Percentiles rank a stretch among this genome's conserved stretches.
Evolutionary conservation across 1,140 invertebrate species (phyloP).

Genomic region (Cyrtorhinus lividipennis): DNA sequence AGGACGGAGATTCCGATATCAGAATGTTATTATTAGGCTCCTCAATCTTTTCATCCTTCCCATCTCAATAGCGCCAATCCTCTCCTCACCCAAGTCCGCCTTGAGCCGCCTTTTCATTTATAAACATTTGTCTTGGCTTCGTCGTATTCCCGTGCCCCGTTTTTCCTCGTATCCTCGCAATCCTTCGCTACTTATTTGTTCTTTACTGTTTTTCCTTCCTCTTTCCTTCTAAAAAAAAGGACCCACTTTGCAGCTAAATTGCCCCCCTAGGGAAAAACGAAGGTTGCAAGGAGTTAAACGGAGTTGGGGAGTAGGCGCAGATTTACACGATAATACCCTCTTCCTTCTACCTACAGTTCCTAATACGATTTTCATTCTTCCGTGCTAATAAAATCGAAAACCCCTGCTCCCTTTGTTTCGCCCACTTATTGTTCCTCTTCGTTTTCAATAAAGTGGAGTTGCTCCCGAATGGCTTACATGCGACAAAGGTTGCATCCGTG

Average conservation of each 20-base stretch:
- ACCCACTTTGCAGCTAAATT: conserved; percentile 5
- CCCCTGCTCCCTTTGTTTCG: too few relatives aligned
- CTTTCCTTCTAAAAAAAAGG: too few relatives aligned
- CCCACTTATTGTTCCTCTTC: too few relatives aligned
- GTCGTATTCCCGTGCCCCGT: not conserved
- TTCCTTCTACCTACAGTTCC: not conserved
- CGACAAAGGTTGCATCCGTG: too few relatives aligned
- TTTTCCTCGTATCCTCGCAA: too few relatives aligned
- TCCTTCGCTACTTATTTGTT: not conserved
- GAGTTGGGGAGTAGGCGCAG: too few relatives aligned
- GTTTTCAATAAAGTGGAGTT: too few relatives aligned
- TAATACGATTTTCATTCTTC: not conserved
- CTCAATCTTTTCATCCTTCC: not conserved
- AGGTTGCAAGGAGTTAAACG: not conserved
- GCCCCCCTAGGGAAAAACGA: not conserved
- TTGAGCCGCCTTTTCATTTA: conserved; percentile 4
- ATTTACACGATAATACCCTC: not conserved
- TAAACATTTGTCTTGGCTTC: conserved; percentile 11
- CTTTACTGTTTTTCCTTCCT: not conserved
- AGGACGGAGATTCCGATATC: conserved; percentile 3
- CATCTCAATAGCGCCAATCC: not conserved
- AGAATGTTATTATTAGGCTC: conserved; percentile 11
- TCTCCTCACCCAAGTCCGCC: not conserved
- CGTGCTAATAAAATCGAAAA: not conserved
- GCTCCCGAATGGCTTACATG: too few relatives aligned